Conservation (phyloP, 2,797 vertebrate genomes). For the Enteromius thamalakanensis region DNA sequence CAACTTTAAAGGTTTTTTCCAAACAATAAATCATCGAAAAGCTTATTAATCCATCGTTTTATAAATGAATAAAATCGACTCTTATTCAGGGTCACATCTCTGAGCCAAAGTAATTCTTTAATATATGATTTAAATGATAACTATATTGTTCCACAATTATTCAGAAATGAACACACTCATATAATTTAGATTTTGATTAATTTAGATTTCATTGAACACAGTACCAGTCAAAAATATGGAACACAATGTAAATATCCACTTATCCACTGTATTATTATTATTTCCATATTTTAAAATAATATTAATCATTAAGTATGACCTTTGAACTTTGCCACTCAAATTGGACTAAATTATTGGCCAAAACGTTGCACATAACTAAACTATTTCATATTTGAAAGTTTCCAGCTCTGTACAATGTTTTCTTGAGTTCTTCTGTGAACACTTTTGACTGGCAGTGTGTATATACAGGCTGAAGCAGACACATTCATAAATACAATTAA, state of each 20-base stretch:
- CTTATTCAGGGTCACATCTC: too few relatives aligned
- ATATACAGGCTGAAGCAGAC: not conserved
- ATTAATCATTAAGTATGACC: not conserved
- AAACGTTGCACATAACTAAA: not conserved
- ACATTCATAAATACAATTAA: not conserved
- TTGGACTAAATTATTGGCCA: not conserved
- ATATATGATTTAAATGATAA: not conserved
- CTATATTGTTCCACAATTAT: not conserved
- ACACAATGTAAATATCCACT: too few relatives aligned
- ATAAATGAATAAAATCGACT: too few relatives aligned
- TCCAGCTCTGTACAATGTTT: not conserved
- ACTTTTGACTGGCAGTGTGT: not conserved
- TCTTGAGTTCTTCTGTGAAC: not conserved
- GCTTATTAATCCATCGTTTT: too few relatives aligned
- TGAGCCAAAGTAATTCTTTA: not conserved
- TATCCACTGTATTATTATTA: too few relatives aligned
- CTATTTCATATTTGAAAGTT: not conserved
- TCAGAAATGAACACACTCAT: not conserved
- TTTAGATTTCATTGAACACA: not conserved
- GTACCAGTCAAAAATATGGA: not conserved
- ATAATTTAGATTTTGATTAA: not conserved
- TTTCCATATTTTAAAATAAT: conserved; percentile 3
- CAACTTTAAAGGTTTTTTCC: too few relatives aligned
- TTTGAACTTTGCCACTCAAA: not conserved
- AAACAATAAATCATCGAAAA: too few relatives aligned